Evolutionary conservation across 2,888 invertebrate species (phyloP), one percentile per base, ranked within the genome.

Genomic region (Nomada fucata): DNA sequence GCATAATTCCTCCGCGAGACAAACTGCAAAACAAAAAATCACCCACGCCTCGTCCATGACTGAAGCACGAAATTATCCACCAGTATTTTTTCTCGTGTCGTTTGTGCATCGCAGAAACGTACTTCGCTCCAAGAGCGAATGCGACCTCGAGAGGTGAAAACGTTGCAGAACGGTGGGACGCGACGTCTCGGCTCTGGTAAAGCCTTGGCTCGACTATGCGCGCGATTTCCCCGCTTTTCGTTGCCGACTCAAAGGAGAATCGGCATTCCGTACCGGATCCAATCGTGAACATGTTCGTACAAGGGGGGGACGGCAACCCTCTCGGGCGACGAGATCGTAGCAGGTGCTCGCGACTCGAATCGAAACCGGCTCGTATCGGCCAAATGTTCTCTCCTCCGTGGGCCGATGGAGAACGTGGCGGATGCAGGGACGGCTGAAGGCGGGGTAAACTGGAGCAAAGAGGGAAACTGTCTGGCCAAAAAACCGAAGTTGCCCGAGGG

Each of bases 381-480:
- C 82, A 70, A 74, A 69, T 53, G 50, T 36, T 36, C 59, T 36
- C 57, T 65, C 18, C n/a, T 20, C n/a, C 29, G 18, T 15, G 29
- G 2, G 13, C 50, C 15, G 15, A 13, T 5, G 15, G 11, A 52
- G 52, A 55, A 61, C 59, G 52, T n/a, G 47, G 57, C n/a, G 57
- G 53, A 52, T 60, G 71, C 60, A 29, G 55, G 26, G n/a, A 18
- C 36, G 44, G 53, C 11, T 50, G 44, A 18, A 55, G 59, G 13
- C 73, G 53, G 57, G 69, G 68, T 23, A 77, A 78, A 79, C 65
- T 71, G 57, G 73, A 79, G 79, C 71, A 61, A 65, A 53, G 76
- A 79, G 76, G 70, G 76, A 76, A 67, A 71, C 74, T 70, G 79
- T 65, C 79, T 60, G 64, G 59, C 59, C 44, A 79, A 78, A 79